phyloP scores from a whole-genome alignment of 2,113 vertebrate genomes.

The Tragulus kanchil region DNA sequence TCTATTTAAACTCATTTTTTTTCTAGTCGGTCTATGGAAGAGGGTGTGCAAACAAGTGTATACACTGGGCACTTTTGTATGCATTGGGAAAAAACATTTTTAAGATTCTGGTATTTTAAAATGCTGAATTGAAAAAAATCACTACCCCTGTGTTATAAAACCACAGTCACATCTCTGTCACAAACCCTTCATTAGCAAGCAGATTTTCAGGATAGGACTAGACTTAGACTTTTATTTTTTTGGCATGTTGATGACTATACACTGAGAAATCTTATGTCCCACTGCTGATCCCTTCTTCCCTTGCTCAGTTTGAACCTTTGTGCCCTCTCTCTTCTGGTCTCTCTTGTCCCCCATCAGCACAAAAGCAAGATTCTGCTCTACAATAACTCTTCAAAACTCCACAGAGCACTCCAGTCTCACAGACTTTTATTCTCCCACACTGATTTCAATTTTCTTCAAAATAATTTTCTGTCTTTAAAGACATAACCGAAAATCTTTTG shows the following conservation, averaged over 20 bases:
- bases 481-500: background rate
- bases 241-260: too few relatives aligned
- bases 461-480: background rate
- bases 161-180: background rate
- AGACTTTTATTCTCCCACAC: background rate
- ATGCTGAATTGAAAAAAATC: background rate
- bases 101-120: constrained; percentile 31
- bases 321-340: background rate
- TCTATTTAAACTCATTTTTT: background rate
- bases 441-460: background rate
- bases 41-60: background rate
- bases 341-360: background rate
- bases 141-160: background rate
- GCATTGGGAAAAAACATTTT: background rate
- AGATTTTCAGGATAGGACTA: background rate
- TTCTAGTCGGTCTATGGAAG: too few relatives aligned
- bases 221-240: background rate
- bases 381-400: background rate
- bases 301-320: background rate
- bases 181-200: background rate
- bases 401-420: background rate
- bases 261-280: background rate
- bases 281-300: background rate
- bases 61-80: background rate
- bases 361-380: background rate